These are phyloP conservation scores for Dryas iulia DNA, from an alignment of 1,140 invertebrate genomes.

Conservation along the genomic window DNA sequence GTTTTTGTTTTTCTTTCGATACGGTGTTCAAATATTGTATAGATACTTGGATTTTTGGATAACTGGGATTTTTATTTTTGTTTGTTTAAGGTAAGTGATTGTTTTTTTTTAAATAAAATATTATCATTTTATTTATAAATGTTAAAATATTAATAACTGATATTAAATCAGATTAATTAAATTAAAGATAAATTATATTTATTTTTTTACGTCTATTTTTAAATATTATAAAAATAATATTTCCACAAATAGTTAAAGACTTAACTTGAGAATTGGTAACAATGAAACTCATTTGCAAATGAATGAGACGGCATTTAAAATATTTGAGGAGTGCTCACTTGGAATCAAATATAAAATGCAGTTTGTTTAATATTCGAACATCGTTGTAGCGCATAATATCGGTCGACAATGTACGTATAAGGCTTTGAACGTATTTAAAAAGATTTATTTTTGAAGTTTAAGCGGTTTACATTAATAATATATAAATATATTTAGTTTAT, in stretches of 20 bases:
- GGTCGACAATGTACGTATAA: not conserved
- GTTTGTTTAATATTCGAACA: slow-evolving; percentile 17
- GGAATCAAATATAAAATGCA: slow-evolving; percentile 19
- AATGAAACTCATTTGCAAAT: slow-evolving; percentile 12
- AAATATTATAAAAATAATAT: not conserved
- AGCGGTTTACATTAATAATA: too few relatives aligned
- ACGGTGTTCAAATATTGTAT: slow-evolving; percentile 56
- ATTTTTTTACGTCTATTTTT: too few relatives aligned
- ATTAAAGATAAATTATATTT: not conserved
- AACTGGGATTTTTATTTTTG: slow-evolving; percentile 40
- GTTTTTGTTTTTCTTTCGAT: slow-evolving; percentile 63
- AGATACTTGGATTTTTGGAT: slow-evolving; percentile 42
- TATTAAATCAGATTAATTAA: too few relatives aligned
- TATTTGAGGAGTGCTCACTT: slow-evolving; percentile 3
- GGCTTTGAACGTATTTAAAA: not conserved
- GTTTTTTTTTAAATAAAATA: too few relatives aligned
- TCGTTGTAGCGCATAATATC: slow-evolving; percentile 9
- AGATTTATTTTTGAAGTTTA: not conserved
- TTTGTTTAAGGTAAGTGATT: slow-evolving; percentile 43
- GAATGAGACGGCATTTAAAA: slow-evolving; percentile 12
- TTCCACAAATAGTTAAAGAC: not conserved
- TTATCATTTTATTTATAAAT: too few relatives aligned
- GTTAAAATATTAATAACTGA: too few relatives aligned
- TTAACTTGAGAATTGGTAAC: not conserved
- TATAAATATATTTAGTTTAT: too few relatives aligned